Base-by-base conservation (phyloP, 2,113 vertebrate species). In the Pristiophorus japonicus region DNA sequence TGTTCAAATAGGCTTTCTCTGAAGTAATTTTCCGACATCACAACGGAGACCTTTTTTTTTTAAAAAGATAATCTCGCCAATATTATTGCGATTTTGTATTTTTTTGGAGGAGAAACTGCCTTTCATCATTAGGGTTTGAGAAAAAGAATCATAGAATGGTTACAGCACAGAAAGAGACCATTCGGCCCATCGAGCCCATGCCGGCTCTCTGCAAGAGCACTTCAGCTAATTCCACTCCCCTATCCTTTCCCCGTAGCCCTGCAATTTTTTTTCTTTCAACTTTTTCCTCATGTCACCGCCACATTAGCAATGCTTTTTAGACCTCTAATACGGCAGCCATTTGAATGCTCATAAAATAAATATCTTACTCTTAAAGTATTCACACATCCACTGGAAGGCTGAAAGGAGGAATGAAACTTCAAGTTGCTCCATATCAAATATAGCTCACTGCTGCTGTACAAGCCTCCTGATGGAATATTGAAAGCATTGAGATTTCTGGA, bases 11-110 rank as follows among this genome's bases (percentile, higher is more conserved):
- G 45, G 45, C 27, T 94, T 47, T 51, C 65, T 62, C 34, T 51
- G 45, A 70, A 94, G 45, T 67, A 51, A 30, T 94, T 73, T 94
- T 70, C 38, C 22, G 47, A 73, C 27, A 70, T 94, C 45, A 70
- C 93, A 94, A 94, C 65, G 63, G 45, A 70, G 22, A 47, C 4
- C 42, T 14, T 94, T 94, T 38, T 94, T 94, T n/a, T n/a, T n/a
- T n/a, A n/a, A n/a, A n/a, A n/a, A n/a, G n/a, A n/a, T n/a, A n/a
- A n/a, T n/a, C n/a, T n/a, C n/a, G n/a, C n/a, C 14, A 3, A 73
- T 67, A 70, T 51, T 27, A 73, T 16, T 94, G 42, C 66, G 6
- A 91, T 94, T 94, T 45, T 51, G 45, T 30, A 51, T 47, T 45
- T n/a, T 51, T 65, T 70, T 67, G 20, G 42, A 12, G 7, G 42